A percentile compares a stretch with the other conserved stretches of the same genome.
Evolutionary conservation across 2,888 invertebrate genomes (phyloP).

Genomic region (Sceliomorpha sp.): DNA sequence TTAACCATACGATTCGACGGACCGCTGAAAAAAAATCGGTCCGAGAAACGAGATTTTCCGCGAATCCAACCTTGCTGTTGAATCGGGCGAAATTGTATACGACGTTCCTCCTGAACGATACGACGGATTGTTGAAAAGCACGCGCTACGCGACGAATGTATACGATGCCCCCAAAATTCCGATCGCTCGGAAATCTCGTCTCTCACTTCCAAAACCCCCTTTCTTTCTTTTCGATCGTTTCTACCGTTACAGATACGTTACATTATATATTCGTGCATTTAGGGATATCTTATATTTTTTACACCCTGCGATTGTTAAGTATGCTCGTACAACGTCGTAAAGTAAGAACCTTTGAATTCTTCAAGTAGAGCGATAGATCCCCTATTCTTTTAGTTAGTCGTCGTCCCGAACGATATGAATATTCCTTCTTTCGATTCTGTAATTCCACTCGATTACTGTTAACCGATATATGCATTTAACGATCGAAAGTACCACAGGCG

Average conservation of each 20-base stretch:
- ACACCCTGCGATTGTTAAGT: slow-evolving; percentile 8
- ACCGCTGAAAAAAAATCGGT: slow-evolving; percentile 47
- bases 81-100: no score
- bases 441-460: no score
- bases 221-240: slow-evolving; percentile 10
- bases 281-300: slow-evolving; percentile 7
- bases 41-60: slow-evolving; percentile 56
- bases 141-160: no score
- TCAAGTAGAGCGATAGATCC: background rate
- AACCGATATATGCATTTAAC: no score
- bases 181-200: slow-evolving; percentile 44
- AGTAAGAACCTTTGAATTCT: background rate
- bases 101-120: no score
- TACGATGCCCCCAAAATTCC: background rate
- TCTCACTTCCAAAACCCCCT: slow-evolving; percentile 27
- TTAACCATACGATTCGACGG: slow-evolving; percentile 52
- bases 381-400: no score
- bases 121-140: no score
- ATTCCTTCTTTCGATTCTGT: no score
- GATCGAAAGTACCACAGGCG: no score
- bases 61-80: slow-evolving; percentile 54
- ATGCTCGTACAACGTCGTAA: background rate
- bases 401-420: no score
- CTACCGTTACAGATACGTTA: slow-evolving; percentile 2
- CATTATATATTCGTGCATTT: slow-evolving; percentile 18